Evolutionary conservation across 1,140 invertebrate species (phyloP), one percentile per base, ranked within the genome.

Genomic region (Hyposmocoma kahamanoa): DNA sequence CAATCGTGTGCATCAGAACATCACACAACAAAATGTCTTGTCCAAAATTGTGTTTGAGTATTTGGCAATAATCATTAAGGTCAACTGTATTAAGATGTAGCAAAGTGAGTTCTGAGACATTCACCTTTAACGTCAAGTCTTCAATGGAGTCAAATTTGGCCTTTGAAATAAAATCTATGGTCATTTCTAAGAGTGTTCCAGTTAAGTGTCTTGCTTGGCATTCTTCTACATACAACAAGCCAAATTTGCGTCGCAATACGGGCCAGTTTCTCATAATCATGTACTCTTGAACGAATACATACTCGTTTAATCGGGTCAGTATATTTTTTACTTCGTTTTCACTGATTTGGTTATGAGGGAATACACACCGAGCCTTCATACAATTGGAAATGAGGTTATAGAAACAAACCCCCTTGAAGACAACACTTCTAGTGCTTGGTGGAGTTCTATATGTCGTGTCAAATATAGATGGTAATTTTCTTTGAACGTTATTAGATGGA

Each of bases 231-330:
- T 67, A 81, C 9, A 38, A 63, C 0, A 63, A n/a, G 0, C 69
- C 67, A 36, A 64, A 84, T 18, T 45, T 55, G 0, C 60, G 61
- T 34, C 59, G 54, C 2, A 84, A 45, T 1, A 24, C 2, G 0
- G 41, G 9, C 50, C 54, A 62, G 11, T 17, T 47, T 0, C 67
- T 53, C 6, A 72, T 9, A 18, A 65, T n/a, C 20, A 71, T 53
- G 42, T 75, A 84, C 28, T 84, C 80, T 47, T 65, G 32, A 0
- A 76, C 53, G 17, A 84, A 74, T 1, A 42, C 5, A 3, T 56
- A 45, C 4, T 73, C 58, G 15, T 22, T 54, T 1, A 78, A 20
- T 2, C 5, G 10, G 11, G 3, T 1, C 1, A 84, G 15, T 17
- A 43, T 60, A 0, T 24, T 26, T 36, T 24, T 54, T 0, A 79